A percentile compares a stretch with the other conserved stretches of the same genome.
These are phyloP conservation scores for Turritopsis rubra DNA, from an alignment of 30 jellyfish, hydroid and myxozoan genomes.

Conservation along the genomic window DNA sequence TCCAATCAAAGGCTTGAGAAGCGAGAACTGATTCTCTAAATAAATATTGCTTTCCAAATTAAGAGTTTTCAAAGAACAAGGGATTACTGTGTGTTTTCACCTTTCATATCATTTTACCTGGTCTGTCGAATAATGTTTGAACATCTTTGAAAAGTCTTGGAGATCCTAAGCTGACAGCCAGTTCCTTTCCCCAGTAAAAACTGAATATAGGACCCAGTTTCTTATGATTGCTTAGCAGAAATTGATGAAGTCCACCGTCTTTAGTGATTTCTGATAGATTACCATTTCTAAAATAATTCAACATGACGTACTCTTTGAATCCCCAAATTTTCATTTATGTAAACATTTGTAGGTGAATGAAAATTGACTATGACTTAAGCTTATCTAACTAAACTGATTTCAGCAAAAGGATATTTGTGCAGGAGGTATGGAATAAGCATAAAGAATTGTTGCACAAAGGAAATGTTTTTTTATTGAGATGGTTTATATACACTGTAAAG, in stretches of 20 bases:
- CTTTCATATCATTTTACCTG: conserved; percentile 30
- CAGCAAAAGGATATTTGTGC: background rate
- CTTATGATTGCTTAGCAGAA: conserved; percentile 48
- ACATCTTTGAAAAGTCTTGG: conserved; percentile 65
- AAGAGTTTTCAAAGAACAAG: background rate
- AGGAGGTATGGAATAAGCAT: background rate
- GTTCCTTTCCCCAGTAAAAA: conserved; percentile 84
- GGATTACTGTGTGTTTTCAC: background rate
- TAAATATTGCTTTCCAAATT: background rate
- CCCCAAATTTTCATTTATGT: no score
- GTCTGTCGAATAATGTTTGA: conserved; percentile 56
- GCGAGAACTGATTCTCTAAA: conserved; percentile 37
- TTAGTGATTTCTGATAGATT: conserved; percentile 43
- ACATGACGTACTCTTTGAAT: no score
- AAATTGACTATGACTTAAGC: no score
- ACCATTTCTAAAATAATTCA: conserved; percentile 39
- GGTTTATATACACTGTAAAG: background rate
- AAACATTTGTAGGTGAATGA: no score
- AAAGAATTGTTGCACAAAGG: background rate
- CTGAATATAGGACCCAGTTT: conserved; percentile 63
- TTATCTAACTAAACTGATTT: no score
- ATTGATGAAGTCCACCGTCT: conserved; percentile 80
- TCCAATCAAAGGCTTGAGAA: conserved; percentile 75
- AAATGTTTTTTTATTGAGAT: no score
- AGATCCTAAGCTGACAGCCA: conserved; percentile 63